phyloP scores from a whole-genome alignment of 2,888 invertebrate species.

The Hypercompe scribonia region DNA sequence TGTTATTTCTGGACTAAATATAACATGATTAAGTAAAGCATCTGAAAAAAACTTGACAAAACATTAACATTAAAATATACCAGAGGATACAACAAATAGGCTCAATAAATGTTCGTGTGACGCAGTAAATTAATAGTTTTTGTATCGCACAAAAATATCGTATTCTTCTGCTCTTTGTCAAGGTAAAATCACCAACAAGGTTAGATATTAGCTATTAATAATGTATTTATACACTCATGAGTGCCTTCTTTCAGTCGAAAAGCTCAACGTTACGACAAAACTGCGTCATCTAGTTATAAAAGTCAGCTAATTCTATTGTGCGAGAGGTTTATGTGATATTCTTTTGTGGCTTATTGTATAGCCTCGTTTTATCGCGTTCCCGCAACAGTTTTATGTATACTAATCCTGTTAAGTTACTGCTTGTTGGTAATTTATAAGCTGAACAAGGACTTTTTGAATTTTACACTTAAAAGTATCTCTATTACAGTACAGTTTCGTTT shows the following conservation, averaged over 20 bases:
- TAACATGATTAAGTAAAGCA: background rate
- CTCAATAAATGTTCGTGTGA: background rate
- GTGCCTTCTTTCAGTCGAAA: background rate
- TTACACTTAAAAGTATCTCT: constrained; percentile 1
- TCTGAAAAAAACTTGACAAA: background rate
- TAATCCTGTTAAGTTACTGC: constrained; percentile 58
- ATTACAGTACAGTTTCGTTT: background rate
- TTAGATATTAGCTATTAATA: background rate
- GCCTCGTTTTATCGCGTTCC: constrained; percentile 54
- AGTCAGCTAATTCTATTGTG: constrained; percentile 36
- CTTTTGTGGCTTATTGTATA: constrained; percentile 52
- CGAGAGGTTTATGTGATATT: constrained; percentile 35
- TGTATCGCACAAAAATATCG: background rate
- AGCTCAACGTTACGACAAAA: constrained; percentile 23
- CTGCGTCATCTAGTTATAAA: constrained; percentile 25
- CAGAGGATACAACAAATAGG: background rate
- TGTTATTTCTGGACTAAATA: background rate
- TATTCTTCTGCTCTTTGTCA: background rate
- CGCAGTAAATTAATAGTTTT: background rate
- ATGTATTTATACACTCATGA: constrained; percentile 6
- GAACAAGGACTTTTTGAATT: constrained; percentile 13
- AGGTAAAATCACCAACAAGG: background rate
- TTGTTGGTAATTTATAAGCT: constrained; percentile 30
- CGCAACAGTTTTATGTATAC: constrained; percentile 59
- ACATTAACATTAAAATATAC: background rate